Conservation (phyloP, 2,888 invertebrate genomes). For the Watsonalla cultraria region DNA sequence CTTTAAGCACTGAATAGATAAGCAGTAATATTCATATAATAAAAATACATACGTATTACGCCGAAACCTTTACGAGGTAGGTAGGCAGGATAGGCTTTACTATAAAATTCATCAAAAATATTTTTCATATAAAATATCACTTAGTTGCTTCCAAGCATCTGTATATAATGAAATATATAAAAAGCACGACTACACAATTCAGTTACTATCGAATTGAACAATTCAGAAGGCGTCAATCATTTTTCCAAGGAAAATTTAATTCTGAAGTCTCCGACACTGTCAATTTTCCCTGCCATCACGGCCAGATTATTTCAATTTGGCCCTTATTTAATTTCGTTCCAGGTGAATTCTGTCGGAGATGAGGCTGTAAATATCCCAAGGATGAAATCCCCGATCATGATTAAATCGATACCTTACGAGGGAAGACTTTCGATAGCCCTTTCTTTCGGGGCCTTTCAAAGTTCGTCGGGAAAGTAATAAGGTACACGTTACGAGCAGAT, state of each 20-base stretch:
- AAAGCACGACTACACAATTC: no score
- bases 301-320: conserved; percentile 42
- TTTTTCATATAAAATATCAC: no score
- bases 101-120: no score
- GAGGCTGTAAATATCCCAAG: conserved; percentile 28
- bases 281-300: conserved; percentile 29
- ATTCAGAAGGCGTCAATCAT: not conserved
- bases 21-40: no score
- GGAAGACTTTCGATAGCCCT: conserved; percentile 24
- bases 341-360: conserved; percentile 31
- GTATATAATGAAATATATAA: no score
- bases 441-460: conserved; percentile 25
- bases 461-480: conserved; percentile 20
- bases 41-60: no score
- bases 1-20: no score
- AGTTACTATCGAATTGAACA: no score
- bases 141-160: no score
- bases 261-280: conserved; percentile 18
- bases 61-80: no score
- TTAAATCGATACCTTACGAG: conserved; percentile 35
- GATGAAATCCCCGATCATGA: conserved; percentile 15
- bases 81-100: no score
- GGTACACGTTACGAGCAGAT: conserved; percentile 6
- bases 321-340: conserved; percentile 35
- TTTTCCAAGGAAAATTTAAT: conserved; percentile 12